These are phyloP conservation scores for Lutraria rhynchaena DNA, from an alignment of 1,140 invertebrate species.

Conservation along the genomic window DNA sequence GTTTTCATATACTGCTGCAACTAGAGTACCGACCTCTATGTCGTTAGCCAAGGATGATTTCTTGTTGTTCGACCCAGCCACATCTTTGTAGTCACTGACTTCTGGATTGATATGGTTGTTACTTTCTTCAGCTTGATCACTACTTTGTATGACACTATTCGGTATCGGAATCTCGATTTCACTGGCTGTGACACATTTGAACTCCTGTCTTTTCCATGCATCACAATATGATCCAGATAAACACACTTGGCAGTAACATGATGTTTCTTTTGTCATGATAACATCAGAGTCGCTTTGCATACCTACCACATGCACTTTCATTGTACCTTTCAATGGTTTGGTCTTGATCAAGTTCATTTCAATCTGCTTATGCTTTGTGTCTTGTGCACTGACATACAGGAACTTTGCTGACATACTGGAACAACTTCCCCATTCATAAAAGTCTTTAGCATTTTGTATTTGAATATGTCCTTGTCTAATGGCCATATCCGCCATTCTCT, in stretches of 20 bases:
- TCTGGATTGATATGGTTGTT: not conserved
- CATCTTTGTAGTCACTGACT: not conserved
- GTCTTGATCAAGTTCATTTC: conserved; percentile 8
- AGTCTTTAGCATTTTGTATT: too few species aligned
- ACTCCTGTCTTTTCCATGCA: conserved; percentile 3
- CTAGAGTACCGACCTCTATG: conserved; percentile 3
- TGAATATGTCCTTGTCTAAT: too few species aligned
- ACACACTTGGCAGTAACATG: conserved; percentile 3
- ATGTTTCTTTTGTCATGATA: too few species aligned
- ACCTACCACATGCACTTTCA: not conserved
- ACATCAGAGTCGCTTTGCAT: not conserved
- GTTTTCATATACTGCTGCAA: too few species aligned
- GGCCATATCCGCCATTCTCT: too few species aligned
- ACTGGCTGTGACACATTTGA: not conserved
- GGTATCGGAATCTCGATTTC: not conserved
- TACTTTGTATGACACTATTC: not conserved
- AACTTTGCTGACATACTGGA: conserved; percentile 7
- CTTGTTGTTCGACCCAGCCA: not conserved
- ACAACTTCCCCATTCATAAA: not conserved
- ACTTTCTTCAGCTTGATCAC: not conserved
- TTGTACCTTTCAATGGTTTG: conserved; percentile 7
- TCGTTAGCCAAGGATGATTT: not conserved
- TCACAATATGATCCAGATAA: conserved; percentile 4
- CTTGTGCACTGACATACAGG: conserved; percentile 2
- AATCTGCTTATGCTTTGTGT: not conserved